Evolutionary conservation across 2,113 vertebrate species (phyloP).

Genomic region (Engraulis encrasicolus): DNA sequence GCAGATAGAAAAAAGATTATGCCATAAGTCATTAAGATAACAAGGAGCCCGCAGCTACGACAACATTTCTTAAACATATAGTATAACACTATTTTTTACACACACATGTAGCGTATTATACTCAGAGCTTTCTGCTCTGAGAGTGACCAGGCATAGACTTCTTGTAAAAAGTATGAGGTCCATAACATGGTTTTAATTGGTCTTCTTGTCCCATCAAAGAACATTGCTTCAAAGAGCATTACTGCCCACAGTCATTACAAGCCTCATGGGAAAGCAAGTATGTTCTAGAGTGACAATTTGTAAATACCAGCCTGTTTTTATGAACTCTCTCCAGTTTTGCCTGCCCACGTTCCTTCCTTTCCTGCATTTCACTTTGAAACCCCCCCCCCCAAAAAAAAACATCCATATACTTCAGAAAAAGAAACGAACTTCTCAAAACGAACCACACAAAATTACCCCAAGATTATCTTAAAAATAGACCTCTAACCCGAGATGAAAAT

Average conservation of each 20-base stretch:
- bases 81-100: too few relatives aligned
- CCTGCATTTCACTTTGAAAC: background rate
- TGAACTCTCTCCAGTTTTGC: background rate
- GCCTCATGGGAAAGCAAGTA: background rate
- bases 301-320: background rate
- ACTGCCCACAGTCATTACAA: background rate
- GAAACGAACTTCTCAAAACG: background rate
- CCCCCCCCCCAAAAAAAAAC: too few relatives aligned
- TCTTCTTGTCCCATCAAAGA: background rate
- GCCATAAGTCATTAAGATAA: background rate
- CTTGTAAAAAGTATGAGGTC: background rate
- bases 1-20: background rate
- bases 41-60: background rate
- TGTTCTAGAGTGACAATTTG: background rate
- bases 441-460: background rate
- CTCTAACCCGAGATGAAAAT: background rate
- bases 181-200: too few relatives aligned
- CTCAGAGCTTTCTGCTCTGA: too few relatives aligned
- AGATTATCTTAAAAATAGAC: too few relatives aligned
- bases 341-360: background rate
- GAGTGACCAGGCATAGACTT: background rate
- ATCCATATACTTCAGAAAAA: background rate
- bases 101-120: background rate
- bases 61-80: background rate
- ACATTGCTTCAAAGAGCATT: background rate